A percentile compares a stretch with the other conserved stretches of the same genome.
Evolutionary conservation across 2,797 vertebrate genomes (phyloP).

Genomic region (Clamator glandarius): DNA sequence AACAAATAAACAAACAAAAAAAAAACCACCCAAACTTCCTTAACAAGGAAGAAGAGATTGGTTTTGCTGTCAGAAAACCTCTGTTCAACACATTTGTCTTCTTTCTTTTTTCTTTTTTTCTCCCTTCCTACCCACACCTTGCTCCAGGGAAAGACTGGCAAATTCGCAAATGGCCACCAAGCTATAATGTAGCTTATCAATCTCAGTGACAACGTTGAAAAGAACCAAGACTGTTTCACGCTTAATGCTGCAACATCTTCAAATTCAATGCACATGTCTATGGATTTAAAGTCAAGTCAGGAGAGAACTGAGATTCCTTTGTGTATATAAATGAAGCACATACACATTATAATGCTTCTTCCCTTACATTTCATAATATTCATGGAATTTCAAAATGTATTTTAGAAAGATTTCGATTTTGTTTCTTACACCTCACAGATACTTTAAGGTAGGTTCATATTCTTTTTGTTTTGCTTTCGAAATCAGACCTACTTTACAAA

Average conservation of each 20-base stretch:
- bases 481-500: too few relatives aligned
- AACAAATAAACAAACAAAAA: not conserved
- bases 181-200: slow-evolving; percentile 41
- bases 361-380: not conserved
- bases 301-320: not conserved
- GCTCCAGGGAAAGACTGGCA: slow-evolving; percentile 6
- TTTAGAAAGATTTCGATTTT: not conserved
- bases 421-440: not conserved
- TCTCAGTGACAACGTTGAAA: slow-evolving; percentile 35
- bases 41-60: not conserved
- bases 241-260: not conserved
- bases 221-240: not conserved
- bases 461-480: too few relatives aligned
- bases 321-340: not conserved
- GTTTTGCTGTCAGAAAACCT: not conserved
- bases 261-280: slow-evolving; percentile 16
- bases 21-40: not conserved
- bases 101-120: not conserved
- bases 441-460: not conserved
- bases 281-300: not conserved
- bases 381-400: not conserved
- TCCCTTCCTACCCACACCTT: not conserved
- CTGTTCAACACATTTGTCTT: not conserved
- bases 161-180: slow-evolving; percentile 22
- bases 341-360: not conserved